Percentiles rank a stretch among this genome's conserved stretches.
Conservation (phyloP, 2,888 invertebrate species). For the Lasiommata megera region DNA sequence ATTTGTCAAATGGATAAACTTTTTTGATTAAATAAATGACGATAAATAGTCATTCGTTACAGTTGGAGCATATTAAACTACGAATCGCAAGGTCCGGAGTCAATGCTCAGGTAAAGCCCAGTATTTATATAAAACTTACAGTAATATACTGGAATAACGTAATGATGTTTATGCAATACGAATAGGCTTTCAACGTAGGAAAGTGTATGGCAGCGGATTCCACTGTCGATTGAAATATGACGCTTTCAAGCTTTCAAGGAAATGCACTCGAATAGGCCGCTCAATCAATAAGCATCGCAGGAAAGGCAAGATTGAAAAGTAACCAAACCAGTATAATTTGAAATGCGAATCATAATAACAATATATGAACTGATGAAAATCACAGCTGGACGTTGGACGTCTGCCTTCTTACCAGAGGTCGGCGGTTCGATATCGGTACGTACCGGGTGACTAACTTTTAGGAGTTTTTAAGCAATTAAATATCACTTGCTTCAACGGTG, state of each 20-base stretch:
- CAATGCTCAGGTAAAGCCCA: no score
- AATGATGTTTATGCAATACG: neutral
- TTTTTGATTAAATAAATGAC: no score
- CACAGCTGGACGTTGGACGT: no score
- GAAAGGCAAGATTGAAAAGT: neutral
- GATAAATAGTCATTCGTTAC: neutral
- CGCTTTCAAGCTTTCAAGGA: constrained; percentile 16
- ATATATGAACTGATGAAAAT: no score
- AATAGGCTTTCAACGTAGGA: neutral
- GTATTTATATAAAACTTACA: no score
- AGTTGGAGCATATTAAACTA: neutral
- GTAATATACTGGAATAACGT: neutral
- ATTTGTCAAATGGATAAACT: no score
- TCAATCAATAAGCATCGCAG: neutral
- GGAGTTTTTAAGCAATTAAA: no score
- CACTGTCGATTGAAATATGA: neutral
- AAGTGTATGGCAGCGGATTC: neutral
- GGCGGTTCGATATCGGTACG: no score
- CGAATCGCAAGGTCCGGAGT: no score
- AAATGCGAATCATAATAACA: neutral
- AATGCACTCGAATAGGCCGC: constrained; percentile 15
- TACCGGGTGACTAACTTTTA: no score
- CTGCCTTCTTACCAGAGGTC: no score
- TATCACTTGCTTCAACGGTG: no score
- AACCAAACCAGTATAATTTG: neutral